Evolutionary conservation across 2,113 vertebrate genomes (phyloP), one percentile per base, ranked within the genome.

Genomic region (Mungos mungo): DNA sequence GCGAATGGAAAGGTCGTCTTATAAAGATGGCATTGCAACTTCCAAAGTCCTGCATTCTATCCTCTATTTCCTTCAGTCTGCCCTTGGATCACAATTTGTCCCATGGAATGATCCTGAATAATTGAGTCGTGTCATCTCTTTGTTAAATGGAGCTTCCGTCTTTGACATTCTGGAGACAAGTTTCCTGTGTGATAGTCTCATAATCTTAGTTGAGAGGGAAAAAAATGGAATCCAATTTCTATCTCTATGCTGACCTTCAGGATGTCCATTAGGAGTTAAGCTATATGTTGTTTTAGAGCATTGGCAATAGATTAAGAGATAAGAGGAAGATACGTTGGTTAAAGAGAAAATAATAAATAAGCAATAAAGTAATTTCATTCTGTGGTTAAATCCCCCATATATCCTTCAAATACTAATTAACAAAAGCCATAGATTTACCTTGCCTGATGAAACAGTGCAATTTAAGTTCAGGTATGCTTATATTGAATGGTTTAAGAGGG

Each of bases 371-470:
- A 88, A 92, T 76, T 96, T 90, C 3, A 72, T 81, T 94, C n/a
- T 57, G 4, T 92, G 12, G 1, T 50, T 87, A 35, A 74, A 13
- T 88, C 14, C 23, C 8, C 29, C 71, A 74, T 95, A 92, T 92
- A 95, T 94, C 50, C 33, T 94, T 74, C 35, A 88, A 97, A 72
- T 3, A 85, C 65, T 96, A 96, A 95, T 95, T 96, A 81, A 76
- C 57, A 81, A 57, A 90, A 71, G 15, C 2, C 38, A 85, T 93
- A 81, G 41, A 94, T 93, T 94, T 95, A 81, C 33, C 38, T 95
- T 85, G 54, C 10, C n/a, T 84, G 13, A 92, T 90, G 38, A 96
- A 95, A 94, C 25, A 92, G 41, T 97, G 93, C 84, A 95, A 88
- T 87, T 90, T 88, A 87, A 92, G 47, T 95, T 96, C 27, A 85